Conservation (phyloP, 2,113 vertebrate species). For the Bostrychus sinensis region DNA sequence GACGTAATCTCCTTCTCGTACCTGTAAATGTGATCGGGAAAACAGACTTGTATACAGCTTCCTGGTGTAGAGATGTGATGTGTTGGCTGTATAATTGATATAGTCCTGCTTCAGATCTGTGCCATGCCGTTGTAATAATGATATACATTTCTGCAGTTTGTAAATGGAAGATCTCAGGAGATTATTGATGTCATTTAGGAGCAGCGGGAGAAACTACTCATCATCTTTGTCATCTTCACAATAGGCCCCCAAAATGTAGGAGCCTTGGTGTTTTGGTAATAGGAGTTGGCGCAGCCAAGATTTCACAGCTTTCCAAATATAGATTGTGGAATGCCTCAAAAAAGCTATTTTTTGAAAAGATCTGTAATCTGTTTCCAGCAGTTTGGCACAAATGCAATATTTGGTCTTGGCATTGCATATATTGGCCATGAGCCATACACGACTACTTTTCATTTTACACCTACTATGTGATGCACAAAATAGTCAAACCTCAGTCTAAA, state of each 20-base stretch:
- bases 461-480: background rate
- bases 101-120: constrained; percentile 53
- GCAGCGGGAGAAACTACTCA: constrained; percentile 16
- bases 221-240: background rate
- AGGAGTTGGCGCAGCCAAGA: background rate
- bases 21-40: constrained; percentile 54
- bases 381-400: background rate
- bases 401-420: background rate
- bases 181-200: constrained; percentile 73
- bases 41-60: constrained; percentile 50
- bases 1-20: constrained; percentile 46
- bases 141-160: constrained; percentile 42
- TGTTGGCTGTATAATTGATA: constrained; percentile 46
- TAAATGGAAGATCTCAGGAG: constrained; percentile 73
- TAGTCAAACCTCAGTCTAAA: too few relatives aligned
- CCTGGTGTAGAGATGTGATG: constrained; percentile 38
- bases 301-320: background rate
- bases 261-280: background rate
- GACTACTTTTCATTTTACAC: background rate
- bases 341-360: background rate
- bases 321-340: background rate
- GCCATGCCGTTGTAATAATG: constrained; percentile 37
- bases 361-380: too few relatives aligned
- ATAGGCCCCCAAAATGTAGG: constrained; percentile 6
- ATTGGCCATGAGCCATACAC: background rate